Evolutionary conservation across 2,888 invertebrate species (phyloP).

Genomic region (Caenorhabditis japonica): DNA sequence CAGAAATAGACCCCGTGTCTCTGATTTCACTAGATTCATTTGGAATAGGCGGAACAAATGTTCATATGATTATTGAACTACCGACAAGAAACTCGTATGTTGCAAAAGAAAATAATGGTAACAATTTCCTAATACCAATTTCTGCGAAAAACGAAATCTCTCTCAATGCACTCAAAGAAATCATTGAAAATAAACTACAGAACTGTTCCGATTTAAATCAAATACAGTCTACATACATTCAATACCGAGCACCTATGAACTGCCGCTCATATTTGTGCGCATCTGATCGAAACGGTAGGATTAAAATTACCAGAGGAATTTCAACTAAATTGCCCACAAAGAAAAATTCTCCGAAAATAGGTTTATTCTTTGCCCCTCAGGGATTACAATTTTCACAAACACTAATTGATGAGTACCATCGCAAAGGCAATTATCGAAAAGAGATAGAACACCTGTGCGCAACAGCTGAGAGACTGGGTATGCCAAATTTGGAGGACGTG

Average conservation of each 20-base stretch:
- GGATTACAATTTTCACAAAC: conserved; percentile 70
- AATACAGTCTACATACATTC: conserved; percentile 39
- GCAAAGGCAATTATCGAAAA: conserved; percentile 22
- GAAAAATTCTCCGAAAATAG: conserved; percentile 43
- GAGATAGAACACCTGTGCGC: conserved; percentile 36
- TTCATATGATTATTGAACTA: conserved; percentile 59
- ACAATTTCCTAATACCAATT: conserved; percentile 47
- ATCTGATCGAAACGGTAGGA: not conserved
- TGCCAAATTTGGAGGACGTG: conserved; percentile 17
- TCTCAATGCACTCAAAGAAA: not conserved
- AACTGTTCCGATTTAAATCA: not conserved
- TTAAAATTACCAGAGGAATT: not conserved
- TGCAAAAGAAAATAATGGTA: not conserved
- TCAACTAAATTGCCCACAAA: not conserved
- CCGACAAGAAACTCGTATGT: no score
- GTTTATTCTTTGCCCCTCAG: conserved; percentile 72
- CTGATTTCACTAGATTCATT: conserved; percentile 66
- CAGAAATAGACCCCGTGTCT: not conserved
- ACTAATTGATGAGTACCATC: conserved; percentile 41
- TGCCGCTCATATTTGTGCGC: conserved; percentile 46
- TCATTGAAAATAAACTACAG: not conserved
- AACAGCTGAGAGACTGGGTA: conserved; percentile 6
- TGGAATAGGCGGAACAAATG: conserved; percentile 76
- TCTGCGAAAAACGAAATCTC: conserved; percentile 54
- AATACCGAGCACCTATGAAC: conserved; percentile 46